Conservation (phyloP, 2,113 vertebrate species). For the Mirounga angustirostris region DNA sequence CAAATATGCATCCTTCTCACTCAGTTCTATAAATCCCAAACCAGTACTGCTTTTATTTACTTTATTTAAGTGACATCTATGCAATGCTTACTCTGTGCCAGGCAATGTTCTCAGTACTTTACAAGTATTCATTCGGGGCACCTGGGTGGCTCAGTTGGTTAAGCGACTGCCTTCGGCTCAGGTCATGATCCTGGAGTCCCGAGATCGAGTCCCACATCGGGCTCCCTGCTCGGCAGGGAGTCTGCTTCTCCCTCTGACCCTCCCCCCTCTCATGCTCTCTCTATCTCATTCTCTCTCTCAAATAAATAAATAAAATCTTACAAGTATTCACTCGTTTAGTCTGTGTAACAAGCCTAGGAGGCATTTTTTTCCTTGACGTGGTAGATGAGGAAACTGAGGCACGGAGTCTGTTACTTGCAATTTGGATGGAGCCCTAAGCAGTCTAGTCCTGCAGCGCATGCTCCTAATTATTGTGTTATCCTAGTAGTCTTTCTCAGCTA, state of each 20-base stretch:
- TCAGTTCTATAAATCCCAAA: constrained; percentile 76
- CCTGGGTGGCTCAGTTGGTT: no score
- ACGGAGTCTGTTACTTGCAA: not conserved
- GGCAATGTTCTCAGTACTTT: not conserved
- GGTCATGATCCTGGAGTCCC: no score
- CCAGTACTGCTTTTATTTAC: constrained; percentile 59
- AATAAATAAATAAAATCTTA: not conserved
- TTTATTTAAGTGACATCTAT: not conserved
- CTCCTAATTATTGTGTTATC: not conserved
- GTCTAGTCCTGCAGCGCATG: not conserved
- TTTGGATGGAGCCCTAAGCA: not conserved
- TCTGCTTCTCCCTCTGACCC: no score
- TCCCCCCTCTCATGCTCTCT: no score
- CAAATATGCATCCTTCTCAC: constrained; percentile 75
- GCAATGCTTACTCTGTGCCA: not conserved
- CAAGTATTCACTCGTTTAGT: not conserved
- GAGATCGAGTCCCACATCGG: no score
- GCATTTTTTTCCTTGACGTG: not conserved
- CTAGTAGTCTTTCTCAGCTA: not conserved
- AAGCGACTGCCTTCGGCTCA: no score
- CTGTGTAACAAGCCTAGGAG: not conserved
- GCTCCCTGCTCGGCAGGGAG: no score
- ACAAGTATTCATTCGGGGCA: not conserved
- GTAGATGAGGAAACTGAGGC: constrained; percentile 49
- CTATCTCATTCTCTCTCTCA: no score